phyloP scores from a whole-genome alignment of 64 coral and sea anemone genomes.

The Porites lutea region DNA sequence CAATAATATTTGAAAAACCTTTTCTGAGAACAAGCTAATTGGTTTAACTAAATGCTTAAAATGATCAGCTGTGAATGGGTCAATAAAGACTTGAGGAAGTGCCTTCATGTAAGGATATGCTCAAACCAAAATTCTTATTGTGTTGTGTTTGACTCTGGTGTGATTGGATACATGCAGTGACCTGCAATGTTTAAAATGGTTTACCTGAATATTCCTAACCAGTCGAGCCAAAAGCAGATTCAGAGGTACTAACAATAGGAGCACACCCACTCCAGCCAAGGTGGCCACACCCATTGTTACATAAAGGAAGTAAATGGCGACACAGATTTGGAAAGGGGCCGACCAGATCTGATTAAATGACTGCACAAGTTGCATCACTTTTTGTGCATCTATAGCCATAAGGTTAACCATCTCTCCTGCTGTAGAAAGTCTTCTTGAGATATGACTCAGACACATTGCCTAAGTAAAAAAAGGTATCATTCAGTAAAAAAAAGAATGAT shows the following conservation, averaged over 20 bases:
- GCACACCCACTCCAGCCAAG: conserved; percentile 56
- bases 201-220: conserved; percentile 63
- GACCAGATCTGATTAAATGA: conserved; percentile 69
- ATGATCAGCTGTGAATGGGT: too few species aligned
- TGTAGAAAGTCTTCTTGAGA: conserved; percentile 53
- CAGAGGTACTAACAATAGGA: conserved; percentile 63
- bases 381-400: conserved; percentile 71
- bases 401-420: conserved; percentile 69
- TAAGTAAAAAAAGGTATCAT: background rate
- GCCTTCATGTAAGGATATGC: too few species aligned
- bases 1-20: too few species aligned
- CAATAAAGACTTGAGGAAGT: too few species aligned
- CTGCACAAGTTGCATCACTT: conserved; percentile 32
- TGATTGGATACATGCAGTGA: too few species aligned
- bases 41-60: too few species aligned
- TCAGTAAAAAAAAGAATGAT: too few species aligned
- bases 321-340: conserved; percentile 59
- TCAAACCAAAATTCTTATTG: too few species aligned
- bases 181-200: too few species aligned
- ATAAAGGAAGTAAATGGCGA: conserved; percentile 72
- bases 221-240: conserved; percentile 57
- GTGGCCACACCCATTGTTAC: conserved; percentile 64
- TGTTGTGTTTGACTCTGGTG: too few species aligned
- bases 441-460: conserved; percentile 41
- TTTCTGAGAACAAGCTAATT: too few species aligned